Evolutionary conservation across 2,113 vertebrate genomes (phyloP).

Genomic region (Nycticryphes semicollaris): DNA sequence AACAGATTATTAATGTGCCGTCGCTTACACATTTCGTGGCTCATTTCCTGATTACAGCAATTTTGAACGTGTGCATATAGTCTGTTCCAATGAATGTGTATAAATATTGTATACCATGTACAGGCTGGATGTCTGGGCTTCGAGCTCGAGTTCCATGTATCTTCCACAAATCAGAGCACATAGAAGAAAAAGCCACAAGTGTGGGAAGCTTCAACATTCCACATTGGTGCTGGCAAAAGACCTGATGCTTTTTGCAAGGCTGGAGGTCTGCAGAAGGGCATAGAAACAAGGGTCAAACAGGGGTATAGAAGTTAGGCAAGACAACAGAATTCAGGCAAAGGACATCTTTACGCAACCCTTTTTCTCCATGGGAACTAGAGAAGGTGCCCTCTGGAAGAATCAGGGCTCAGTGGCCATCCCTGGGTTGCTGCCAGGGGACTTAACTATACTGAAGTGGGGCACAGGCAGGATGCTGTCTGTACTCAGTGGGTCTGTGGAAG

Average conservation of each 20-base stretch:
- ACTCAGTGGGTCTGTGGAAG: neutral
- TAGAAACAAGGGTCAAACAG: neutral
- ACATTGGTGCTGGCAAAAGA: neutral
- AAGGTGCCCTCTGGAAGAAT: neutral
- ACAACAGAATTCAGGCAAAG: neutral
- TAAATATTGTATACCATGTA: neutral
- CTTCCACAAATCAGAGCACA: neutral
- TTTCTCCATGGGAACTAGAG: neutral
- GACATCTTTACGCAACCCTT: neutral
- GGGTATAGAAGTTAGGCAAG: neutral
- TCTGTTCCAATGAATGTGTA: neutral
- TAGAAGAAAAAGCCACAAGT: neutral
- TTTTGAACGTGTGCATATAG: neutral
- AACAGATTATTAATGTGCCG: constrained; percentile 18
- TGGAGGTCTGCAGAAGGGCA: neutral
- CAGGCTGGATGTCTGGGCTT: neutral
- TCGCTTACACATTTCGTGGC: constrained; percentile 18
- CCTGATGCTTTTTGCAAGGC: neutral
- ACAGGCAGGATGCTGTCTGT: neutral
- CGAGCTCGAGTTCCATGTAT: accelerated
- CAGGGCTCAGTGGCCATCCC: neutral
- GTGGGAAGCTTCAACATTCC: neutral
- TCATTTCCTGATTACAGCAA: constrained; percentile 54
- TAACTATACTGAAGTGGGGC: neutral
- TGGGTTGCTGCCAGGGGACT: neutral